A percentile compares a stretch with the other conserved stretches of the same genome.
These are phyloP conservation scores for Tachina lurida DNA, from an alignment of 2,888 invertebrate genomes.

Conservation along the genomic window DNA sequence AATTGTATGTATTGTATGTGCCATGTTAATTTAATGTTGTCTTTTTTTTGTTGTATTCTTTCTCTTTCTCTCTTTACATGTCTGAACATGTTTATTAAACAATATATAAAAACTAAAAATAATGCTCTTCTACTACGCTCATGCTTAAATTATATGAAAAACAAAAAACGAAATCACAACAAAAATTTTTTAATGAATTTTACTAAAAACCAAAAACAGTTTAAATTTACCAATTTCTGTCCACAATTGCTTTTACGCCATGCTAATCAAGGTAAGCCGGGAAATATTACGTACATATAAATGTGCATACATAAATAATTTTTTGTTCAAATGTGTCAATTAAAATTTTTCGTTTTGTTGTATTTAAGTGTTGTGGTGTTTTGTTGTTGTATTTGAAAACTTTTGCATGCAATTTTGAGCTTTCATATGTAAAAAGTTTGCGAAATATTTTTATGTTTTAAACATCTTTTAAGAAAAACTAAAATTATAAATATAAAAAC, in stretches of 20 bases:
- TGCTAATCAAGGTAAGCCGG: constrained; percentile 78
- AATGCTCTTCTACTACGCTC: constrained; percentile 56
- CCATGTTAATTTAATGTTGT: constrained; percentile 60
- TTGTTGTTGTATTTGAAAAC: constrained; percentile 15
- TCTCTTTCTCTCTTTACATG: constrained; percentile 77
- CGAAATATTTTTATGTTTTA: no score
- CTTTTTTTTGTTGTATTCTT: constrained; percentile 52
- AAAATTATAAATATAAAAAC: no score
- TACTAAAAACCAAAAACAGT: constrained; percentile 42
- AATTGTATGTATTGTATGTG: constrained; percentile 40
- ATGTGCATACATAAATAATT: no score
- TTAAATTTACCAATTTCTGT: constrained; percentile 79
- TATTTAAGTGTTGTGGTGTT: constrained; percentile 16
- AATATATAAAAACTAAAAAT: constrained; percentile 41
- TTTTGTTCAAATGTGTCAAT: no score
- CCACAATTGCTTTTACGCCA: constrained; percentile 81
- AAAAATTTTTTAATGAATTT: constrained; percentile 8
- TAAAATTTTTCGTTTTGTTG: background rate
- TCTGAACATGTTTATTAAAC: constrained; percentile 74
- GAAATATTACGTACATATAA: background rate
- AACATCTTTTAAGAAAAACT: no score
- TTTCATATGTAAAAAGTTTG: background rate
- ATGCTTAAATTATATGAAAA: constrained; percentile 53
- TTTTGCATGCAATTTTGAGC: constrained; percentile 27
- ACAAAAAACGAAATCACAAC: constrained; percentile 6